Percentiles rank a stretch among this genome's conserved stretches.
Evolutionary conservation across 2,797 vertebrate genomes (phyloP).

Genomic region (Alfaro cultratus): DNA sequence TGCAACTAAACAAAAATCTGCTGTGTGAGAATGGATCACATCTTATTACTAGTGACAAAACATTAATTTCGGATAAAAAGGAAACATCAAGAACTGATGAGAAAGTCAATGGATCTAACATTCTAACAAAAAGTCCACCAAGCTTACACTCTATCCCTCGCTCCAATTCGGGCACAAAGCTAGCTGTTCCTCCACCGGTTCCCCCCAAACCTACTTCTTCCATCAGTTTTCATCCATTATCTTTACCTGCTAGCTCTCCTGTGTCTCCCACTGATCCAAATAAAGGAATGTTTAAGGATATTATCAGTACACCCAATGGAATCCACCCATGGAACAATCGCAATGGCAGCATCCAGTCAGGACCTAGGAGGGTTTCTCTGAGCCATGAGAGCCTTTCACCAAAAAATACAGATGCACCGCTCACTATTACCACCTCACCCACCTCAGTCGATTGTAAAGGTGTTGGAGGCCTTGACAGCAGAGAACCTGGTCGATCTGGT

Average conservation of each 20-base stretch:
- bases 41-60: constrained; percentile 53
- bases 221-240: constrained; percentile 65
- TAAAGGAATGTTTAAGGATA: constrained; percentile 71
- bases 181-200: constrained; percentile 70
- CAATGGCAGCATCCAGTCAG: constrained; percentile 76
- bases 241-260: constrained; percentile 72
- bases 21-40: constrained; percentile 40
- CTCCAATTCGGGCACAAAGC: constrained; percentile 72
- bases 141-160: constrained; percentile 45
- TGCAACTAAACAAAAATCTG: constrained; percentile 54
- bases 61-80: constrained; percentile 35
- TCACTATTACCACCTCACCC: constrained; percentile 74
- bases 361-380: constrained; percentile 78
- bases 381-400: constrained; percentile 84
- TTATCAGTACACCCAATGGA: constrained; percentile 68
- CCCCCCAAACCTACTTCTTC: constrained; percentile 72
- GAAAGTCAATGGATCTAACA: constrained; percentile 43
- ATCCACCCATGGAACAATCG: constrained; percentile 78
- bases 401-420: constrained; percentile 75
- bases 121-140: constrained; percentile 39
- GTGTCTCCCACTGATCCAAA: constrained; percentile 72
- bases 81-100: constrained; percentile 34
- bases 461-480: constrained; percentile 61
- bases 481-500: constrained; percentile 73
- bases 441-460: constrained; percentile 68